Percentiles rank a stretch among this genome's conserved stretches.
Evolutionary conservation across 2,113 vertebrate species (phyloP).

Genomic region (Tympanuchus pallidicinctus): DNA sequence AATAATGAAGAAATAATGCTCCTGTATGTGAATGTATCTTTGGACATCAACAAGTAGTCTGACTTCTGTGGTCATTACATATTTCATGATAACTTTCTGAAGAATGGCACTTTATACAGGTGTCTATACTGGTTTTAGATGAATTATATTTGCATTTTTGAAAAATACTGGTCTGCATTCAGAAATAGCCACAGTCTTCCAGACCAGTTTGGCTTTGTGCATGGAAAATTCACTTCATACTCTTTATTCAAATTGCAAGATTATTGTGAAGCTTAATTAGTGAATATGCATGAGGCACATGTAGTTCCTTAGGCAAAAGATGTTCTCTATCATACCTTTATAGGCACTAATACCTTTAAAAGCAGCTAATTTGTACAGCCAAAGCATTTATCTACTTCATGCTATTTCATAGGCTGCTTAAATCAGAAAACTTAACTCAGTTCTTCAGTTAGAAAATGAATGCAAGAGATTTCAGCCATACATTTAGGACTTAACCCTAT

Average conservation of each 20-base stretch:
- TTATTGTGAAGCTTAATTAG: conserved; percentile 1
- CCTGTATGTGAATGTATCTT: background rate
- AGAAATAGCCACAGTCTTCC: background rate
- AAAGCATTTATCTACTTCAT: background rate
- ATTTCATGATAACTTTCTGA: background rate
- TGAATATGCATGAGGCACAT: background rate
- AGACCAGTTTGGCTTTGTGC: background rate
- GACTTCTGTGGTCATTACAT: rapidly evolving
- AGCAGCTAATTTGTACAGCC: background rate
- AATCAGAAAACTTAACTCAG: background rate
- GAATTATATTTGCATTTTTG: background rate
- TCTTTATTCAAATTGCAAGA: background rate
- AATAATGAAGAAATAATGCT: background rate
- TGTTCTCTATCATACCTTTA: background rate
- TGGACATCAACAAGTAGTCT: background rate
- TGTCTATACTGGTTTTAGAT: background rate
- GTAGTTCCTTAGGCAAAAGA: background rate
- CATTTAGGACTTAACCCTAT: background rate
- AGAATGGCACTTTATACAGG: background rate
- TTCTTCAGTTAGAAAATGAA: background rate
- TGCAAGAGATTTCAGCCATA: background rate
- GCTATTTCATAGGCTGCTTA: background rate
- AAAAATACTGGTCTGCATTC: background rate
- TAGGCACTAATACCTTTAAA: background rate
- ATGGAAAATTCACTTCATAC: background rate